phyloP scores from a whole-genome alignment of 1,140 invertebrate species.

The Contarinia nasturtii region DNA sequence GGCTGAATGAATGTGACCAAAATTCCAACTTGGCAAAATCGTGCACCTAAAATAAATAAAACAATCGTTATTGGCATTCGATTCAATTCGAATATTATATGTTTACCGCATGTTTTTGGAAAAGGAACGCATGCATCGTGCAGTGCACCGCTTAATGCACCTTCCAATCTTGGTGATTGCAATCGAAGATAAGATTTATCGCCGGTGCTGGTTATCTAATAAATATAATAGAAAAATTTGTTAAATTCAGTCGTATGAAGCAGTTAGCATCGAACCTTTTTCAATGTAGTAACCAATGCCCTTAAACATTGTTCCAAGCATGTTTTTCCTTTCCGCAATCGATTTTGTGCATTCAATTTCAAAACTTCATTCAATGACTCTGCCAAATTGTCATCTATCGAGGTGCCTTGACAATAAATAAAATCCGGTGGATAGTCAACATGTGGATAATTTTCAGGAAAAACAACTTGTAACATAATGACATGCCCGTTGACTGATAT shows the following conservation, averaged over 20 bases:
- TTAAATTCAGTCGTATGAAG: too few species aligned
- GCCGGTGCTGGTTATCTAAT: conserved; percentile 8
- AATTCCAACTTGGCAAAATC: conserved; percentile 72
- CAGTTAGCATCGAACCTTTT: conserved; percentile 26
- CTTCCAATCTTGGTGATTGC: conserved; percentile 20
- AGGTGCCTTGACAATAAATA: conserved; percentile 38
- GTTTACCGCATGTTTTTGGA: conserved; percentile 83
- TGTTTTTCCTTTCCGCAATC: conserved; percentile 54
- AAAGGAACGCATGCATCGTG: conserved; percentile 81
- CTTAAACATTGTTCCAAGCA: conserved; percentile 64
- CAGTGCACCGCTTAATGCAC: conserved; percentile 26
- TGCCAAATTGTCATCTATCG: conserved; percentile 35
- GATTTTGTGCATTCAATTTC: conserved; percentile 48
- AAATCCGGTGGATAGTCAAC: conserved; percentile 47
- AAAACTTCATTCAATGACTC: conserved; percentile 46
- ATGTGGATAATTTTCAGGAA: conserved; percentile 19
- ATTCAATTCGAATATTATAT: too few species aligned
- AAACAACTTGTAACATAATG: conserved; percentile 52
- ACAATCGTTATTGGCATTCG: too few species aligned
- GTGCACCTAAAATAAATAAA: too few species aligned
- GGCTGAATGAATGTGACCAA: conserved; percentile 73
- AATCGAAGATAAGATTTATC: conserved; percentile 22
- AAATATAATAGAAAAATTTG: neutral
- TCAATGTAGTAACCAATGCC: conserved; percentile 47
- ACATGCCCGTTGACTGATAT: conserved; percentile 50